These are phyloP conservation scores for Thymelicus lineola DNA, from an alignment of 2,888 invertebrate species.

Conservation along the genomic window DNA sequence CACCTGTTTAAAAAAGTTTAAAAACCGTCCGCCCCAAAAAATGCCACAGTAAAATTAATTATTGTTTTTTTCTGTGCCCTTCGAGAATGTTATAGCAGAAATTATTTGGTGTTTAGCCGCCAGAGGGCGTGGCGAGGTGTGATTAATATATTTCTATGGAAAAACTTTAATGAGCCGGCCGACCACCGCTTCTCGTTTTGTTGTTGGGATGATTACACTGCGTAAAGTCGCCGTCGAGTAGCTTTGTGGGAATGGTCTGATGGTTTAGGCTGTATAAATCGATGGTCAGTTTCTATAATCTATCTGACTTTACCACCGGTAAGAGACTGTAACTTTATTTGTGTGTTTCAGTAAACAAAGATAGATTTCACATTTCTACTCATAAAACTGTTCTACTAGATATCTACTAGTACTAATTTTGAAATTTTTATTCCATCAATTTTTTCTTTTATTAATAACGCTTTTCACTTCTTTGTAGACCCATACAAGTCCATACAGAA, in stretches of 20 bases:
- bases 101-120: conserved; percentile 84
- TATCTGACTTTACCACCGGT: no score
- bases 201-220: conserved; percentile 44
- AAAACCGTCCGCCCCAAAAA: conserved; percentile 64
- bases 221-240: conserved; percentile 35
- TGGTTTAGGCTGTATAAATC: no score
- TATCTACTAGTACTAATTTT: no score
- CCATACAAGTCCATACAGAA: no score
- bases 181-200: conserved; percentile 54
- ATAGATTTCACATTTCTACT: no score
- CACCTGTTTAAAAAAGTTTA: conserved; percentile 63
- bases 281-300: no score
- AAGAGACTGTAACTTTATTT: no score
- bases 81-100: conserved; percentile 75
- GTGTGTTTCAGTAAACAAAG: no score
- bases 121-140: conserved; percentile 72
- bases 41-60: conserved; percentile 79
- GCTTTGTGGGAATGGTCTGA: conserved; percentile 8
- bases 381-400: no score
- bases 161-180: conserved; percentile 75
- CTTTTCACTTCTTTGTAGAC: no score
- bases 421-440: no score
- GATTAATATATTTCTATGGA: conserved; percentile 83
- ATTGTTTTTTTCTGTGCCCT: conserved; percentile 68
- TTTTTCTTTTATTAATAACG: no score